A percentile compares a stretch with the other conserved stretches of the same genome.
phyloP scores from a whole-genome alignment of 2,888 invertebrate species.

The Gisinianus flammeolus region DNA sequence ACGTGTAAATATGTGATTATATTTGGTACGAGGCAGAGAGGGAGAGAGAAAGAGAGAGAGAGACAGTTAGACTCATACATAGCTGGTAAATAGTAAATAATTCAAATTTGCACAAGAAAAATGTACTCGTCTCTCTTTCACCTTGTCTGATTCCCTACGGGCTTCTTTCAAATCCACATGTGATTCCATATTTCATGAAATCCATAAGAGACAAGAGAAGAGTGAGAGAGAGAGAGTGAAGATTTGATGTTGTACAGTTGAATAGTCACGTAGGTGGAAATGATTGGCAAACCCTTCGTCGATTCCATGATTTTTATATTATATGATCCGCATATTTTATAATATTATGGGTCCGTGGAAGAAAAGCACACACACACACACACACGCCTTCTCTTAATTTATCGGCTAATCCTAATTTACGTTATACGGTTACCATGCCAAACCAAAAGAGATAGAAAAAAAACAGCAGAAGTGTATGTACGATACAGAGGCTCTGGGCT shows the following conservation, averaged over 20 bases:
- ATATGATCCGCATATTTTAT: slow-evolving; percentile 30
- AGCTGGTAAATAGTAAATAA: neutral
- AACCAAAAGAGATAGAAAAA: neutral
- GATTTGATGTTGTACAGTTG: slow-evolving; percentile 25
- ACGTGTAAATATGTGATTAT: neutral
- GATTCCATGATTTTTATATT: slow-evolving; percentile 27
- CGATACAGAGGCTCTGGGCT: neutral
- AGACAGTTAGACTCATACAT: neutral
- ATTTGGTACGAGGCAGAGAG: neutral
- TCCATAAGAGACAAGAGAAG: neutral
- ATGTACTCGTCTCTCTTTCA: neutral
- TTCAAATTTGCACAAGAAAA: neutral
- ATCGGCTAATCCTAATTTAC: slow-evolving; percentile 18
- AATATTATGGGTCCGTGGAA: neutral
- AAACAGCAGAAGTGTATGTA: neutral
- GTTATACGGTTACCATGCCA: slow-evolving; percentile 1
- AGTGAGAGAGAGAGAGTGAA: neutral
- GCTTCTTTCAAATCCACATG: slow-evolving; percentile 29
- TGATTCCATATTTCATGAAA: slow-evolving; percentile 28
- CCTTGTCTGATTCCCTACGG: neutral
- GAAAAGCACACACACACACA: neutral
- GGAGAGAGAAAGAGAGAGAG: neutral
- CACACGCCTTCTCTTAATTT: slow-evolving; percentile 32
- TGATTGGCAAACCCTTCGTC: slow-evolving; percentile 31
- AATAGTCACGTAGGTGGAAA: slow-evolving; percentile 37